Base-by-base conservation (phyloP, 2,888 invertebrate genomes). In the Aporophyla lueneburgensis region DNA sequence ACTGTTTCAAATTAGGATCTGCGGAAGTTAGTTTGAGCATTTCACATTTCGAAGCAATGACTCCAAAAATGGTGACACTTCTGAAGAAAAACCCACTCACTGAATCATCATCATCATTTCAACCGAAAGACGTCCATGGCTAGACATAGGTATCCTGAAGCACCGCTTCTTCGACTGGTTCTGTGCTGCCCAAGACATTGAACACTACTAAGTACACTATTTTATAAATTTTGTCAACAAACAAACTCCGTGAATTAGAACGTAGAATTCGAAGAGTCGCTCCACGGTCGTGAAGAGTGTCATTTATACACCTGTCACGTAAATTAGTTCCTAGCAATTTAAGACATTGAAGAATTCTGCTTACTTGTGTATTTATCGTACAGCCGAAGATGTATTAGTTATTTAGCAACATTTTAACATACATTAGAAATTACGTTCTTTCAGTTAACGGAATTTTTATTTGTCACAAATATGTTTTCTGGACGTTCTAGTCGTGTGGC, bases 241-340 rank as follows among this genome's bases (percentile, higher is more conserved):
- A 74, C 74, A 69, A 76, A 63, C 53, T 65, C 80, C 24, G 71
- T 77, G 76, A 81, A 76, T 80, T 75, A 58, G 70, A 78, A 74
- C 72, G 76, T 72, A 74, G 74, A 80, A 81, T 78, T 80, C 66
- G 56, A 75, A 75, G 73, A 70, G 65, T 65, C 65, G 63, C 49
- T 73, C 69, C 61, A 61, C 67, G 72, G 65, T 75, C 76, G 71
- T 83, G 81, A 75, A 73, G 40, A 80, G 33, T 73, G 65, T 85
- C 63, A 83, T 87, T 86, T 81, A 79, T 84, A 85, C 80, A 87
- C 73, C 85, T 86, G 87, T 81, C 87, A 85, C 83, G 77, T 88
- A 83, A 87, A 86, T 87, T 82, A 74, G 79, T 83, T 83, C 78
- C 76, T 78, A 82, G 46, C 76, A 80, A 84, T 80, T 87, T 80